Conservation (phyloP, 1,140 invertebrate genomes). For the Euwallacea fornicatus region DNA sequence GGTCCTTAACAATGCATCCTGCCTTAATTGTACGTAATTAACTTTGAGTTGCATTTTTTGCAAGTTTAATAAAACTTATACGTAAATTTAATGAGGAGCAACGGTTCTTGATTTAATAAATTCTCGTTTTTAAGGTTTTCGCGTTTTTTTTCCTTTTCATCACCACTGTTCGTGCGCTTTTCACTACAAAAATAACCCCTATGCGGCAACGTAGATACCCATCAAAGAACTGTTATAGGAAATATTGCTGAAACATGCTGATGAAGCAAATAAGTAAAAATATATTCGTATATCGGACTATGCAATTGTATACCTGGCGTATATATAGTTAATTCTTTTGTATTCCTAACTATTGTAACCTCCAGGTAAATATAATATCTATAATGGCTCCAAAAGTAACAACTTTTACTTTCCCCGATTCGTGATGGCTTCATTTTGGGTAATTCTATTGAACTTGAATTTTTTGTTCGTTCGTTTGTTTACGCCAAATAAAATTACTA, state of each 20-base stretch:
- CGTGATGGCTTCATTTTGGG: conserved; percentile 21
- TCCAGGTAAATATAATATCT: conserved; percentile 29
- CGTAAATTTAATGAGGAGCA: background rate
- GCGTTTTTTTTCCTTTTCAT: too few relatives aligned
- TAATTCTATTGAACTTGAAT: conserved; percentile 17
- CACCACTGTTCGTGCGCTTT: too few relatives aligned
- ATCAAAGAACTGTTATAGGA: conserved; percentile 7
- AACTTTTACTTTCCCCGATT: conserved; percentile 29
- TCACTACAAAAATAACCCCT: too few relatives aligned
- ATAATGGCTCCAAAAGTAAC: conserved; percentile 22
- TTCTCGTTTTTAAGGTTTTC: conserved; percentile 4
- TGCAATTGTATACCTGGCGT: conserved; percentile 26
- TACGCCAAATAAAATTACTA: background rate
- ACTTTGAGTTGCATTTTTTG: background rate
- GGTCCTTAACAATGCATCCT: conserved; percentile 9
- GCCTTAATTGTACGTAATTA: conserved; percentile 12
- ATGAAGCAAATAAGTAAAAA: conserved; percentile 43
- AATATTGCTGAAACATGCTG: conserved; percentile 42
- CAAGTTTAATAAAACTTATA: background rate
- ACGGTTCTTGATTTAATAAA: background rate
- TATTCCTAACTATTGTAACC: conserved; percentile 30
- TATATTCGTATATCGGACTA: conserved; percentile 33
- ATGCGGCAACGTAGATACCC: background rate
- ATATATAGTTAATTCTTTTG: conserved; percentile 40
- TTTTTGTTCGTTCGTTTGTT: background rate